Evolutionary conservation across 2,113 vertebrate species (phyloP), one percentile per base, ranked within the genome.

Genomic region (Grammomys dolichurus): DNA sequence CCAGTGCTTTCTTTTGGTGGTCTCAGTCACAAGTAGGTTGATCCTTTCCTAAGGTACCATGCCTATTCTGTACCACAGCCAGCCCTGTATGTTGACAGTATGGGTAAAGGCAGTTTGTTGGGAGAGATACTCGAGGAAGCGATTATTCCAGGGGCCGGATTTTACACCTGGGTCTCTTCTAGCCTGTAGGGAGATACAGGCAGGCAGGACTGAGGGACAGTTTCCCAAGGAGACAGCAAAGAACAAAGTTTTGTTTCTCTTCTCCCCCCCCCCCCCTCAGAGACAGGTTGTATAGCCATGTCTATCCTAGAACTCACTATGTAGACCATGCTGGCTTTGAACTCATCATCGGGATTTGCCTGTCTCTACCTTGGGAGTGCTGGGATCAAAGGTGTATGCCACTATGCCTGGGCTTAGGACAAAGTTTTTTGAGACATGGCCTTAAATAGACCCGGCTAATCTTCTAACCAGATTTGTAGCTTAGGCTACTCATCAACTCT

Each of bases 141-240:
- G 80, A 90, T 92, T 96, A 95, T 87, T 96, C 70, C 58, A 72
- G 80, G 22, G 91, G 67, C 36, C 31, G 9, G 51, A 65, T 73
- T 78, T 58, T 16, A 48, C 40, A 70, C 93, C 96, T 73, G 43
- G 58, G 94, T 40, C 81, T 67, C 60, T 78, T 93, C 28, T 0
- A 65, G 67, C 60, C 19, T 2, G 0, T 9, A 89, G 89, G 81
- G 89, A 75, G 90, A 70, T 43, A 22, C 89, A 36, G 28, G 60
- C 86, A 14, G 94, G 31, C 54, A 2, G 2, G 48, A 33, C 48
- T 3, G 0, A 56, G 70, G 51, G 20, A 93, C 67, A 40, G 33
- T 75, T 91, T 76, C 46, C 95, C 11, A 0, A 28, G 46, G 76
- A 63, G 4, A n/a, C 0, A 3, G 33, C 31, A n/a, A 43, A 58